A percentile compares a stretch with the other conserved stretches of the same genome.
Conservation (phyloP, 2,797 vertebrate genomes). For the Eurystomus glaucurus region DNA sequence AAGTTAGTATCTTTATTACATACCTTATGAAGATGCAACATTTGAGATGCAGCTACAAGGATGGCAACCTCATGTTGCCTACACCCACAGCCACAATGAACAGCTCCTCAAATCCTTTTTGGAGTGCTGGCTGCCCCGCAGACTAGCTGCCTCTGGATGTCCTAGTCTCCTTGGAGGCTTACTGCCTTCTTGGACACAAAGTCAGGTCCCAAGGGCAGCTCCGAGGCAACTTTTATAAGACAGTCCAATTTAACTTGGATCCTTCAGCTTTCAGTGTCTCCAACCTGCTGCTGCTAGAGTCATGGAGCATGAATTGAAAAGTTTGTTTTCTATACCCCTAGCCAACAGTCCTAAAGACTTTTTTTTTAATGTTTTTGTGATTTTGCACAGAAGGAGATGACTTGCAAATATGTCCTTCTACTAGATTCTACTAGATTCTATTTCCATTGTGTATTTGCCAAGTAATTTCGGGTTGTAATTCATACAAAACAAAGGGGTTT, state of each 20-base stretch:
- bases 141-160: background rate
- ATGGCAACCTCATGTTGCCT: background rate
- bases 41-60: background rate
- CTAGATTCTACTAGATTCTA: background rate
- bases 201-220: background rate
- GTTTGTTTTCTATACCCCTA: background rate
- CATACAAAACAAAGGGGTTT: conserved; percentile 64
- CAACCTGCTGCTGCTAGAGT: background rate
- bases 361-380: conserved; percentile 1
- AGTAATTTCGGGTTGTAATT: conserved; percentile 72
- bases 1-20: background rate
- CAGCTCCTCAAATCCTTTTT: background rate
- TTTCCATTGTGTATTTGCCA: conserved; percentile 65
- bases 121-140: fast-evolving
- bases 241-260: background rate
- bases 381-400: conserved; percentile 63
- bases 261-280: background rate
- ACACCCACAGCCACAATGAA: fast-evolving
- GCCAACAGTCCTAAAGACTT: background rate
- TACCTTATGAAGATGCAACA: background rate
- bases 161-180: background rate
- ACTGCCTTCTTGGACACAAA: background rate
- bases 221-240: background rate
- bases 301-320: background rate
- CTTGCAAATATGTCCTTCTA: conserved; percentile 61